Conservation (phyloP, 2,888 invertebrate genomes). For the Bugula neritina region DNA sequence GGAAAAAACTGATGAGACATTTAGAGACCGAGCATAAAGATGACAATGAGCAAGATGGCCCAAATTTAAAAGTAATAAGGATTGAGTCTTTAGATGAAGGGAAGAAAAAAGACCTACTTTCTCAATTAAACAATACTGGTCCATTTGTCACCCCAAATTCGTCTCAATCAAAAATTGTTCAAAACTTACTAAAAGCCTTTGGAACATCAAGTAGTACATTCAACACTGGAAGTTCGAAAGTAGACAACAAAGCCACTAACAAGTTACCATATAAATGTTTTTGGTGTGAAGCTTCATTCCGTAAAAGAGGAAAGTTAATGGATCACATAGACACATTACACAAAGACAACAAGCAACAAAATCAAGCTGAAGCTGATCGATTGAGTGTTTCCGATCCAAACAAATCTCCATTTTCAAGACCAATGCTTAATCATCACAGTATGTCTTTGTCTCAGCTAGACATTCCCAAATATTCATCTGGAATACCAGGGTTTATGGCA, state of each 20-base stretch:
- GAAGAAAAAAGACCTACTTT: neutral
- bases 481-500: neutral
- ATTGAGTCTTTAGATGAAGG: neutral
- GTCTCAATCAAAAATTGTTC: neutral
- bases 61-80: constrained; percentile 19
- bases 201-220: neutral
- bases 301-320: constrained; percentile 26
- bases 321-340: constrained; percentile 26
- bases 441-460: neutral
- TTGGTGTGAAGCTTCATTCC: constrained; percentile 26
- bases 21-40: constrained; percentile 23
- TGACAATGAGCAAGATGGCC: constrained; percentile 15
- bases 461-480: neutral
- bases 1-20: constrained; percentile 26
- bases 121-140: neutral
- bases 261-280: constrained; percentile 25
- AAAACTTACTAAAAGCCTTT: neutral
- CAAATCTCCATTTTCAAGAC: constrained; percentile 1
- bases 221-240: neutral
- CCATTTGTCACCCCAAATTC: constrained; percentile 6
- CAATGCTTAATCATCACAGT: neutral
- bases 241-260: neutral
- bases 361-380: neutral
- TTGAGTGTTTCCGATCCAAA: neutral
- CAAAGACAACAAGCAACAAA: constrained; percentile 20